Evolutionary conservation across 2,797 vertebrate species (phyloP).

Genomic region (Spheniscus humboldti): DNA sequence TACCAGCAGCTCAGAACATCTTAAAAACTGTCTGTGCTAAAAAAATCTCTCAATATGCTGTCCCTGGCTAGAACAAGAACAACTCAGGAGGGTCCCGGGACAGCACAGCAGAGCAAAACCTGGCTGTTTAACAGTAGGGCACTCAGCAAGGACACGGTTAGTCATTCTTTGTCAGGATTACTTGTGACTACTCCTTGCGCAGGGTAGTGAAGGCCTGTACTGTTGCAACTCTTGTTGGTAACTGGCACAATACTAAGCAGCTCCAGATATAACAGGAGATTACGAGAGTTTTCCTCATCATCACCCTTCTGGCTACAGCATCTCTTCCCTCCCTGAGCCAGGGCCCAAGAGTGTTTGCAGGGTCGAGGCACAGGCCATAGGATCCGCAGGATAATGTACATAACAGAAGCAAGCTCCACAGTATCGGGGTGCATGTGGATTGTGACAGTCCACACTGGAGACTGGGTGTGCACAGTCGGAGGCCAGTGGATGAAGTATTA

Average conservation of each 20-base stretch:
- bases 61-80: not conserved
- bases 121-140: not conserved
- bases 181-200: not conserved
- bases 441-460: not conserved
- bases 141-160: not conserved
- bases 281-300: not conserved
- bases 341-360: not conserved
- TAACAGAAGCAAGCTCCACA: not conserved
- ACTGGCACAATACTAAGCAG: not conserved
- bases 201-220: not conserved
- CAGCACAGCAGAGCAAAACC: not conserved
- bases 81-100: not conserved
- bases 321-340: not conserved
- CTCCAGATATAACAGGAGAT: not conserved
- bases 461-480: not conserved
- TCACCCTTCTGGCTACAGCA: not conserved
- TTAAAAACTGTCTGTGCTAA: not conserved
- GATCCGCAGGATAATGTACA: fast-evolving
- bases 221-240: not conserved
- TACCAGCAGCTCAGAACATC: not conserved
- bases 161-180: not conserved
- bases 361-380: not conserved
- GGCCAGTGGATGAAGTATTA: fast-evolving
- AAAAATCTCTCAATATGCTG: not conserved
- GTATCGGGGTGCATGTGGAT: not conserved